Base-by-base conservation (phyloP, 2,888 invertebrate species). In the Erebia palarica region DNA sequence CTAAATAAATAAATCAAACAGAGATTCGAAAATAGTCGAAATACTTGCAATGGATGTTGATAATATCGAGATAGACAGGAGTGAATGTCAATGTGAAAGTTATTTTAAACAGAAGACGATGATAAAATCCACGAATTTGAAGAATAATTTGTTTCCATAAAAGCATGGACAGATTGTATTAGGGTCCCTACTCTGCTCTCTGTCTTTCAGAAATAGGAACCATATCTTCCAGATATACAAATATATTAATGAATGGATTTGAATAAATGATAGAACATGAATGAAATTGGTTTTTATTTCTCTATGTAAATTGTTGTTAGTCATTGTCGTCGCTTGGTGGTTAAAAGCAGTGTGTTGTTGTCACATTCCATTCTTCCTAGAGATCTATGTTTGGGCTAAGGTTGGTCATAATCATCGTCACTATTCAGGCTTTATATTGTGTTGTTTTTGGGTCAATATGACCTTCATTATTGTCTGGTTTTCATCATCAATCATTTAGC, bases 331-430 rank as follows among this genome's bases (percentile, higher is more conserved):
- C 42, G 65, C 65, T 65, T 65, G 65, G n/a, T 57, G 57, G 42
- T 65, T 4, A 44, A 18, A 13, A 51, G 36, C 65, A 65, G 36
- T 57, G 44, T 36, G 36, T 57, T 63, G 10, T 36, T 42, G 36
- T 59, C 58, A 36, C 42, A 36, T 7, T 27, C 36, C 55, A 47
- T 53, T n/a, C 16, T 11, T 68, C 42, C 16, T 57, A 58, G 16
- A 36, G 53, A 5, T 42, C 27, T 18, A 27, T 55, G 49, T 67
- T 67, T 67, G 59, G 49, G 67, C 67, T 49, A 47, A 36, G 14
- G 36, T 42, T 10, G 1, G 44, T 61, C 61, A 61, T 47, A 7
- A 47, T 61, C 63, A 63, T 47, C 14, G 44, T 21, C 59, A 67
- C 49, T 13, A 14, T 14, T 18, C 59, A 65, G 53, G 49, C 58